phyloP scores from a whole-genome alignment of 2,797 vertebrate genomes.

The Holocentrus rufus region DNA sequence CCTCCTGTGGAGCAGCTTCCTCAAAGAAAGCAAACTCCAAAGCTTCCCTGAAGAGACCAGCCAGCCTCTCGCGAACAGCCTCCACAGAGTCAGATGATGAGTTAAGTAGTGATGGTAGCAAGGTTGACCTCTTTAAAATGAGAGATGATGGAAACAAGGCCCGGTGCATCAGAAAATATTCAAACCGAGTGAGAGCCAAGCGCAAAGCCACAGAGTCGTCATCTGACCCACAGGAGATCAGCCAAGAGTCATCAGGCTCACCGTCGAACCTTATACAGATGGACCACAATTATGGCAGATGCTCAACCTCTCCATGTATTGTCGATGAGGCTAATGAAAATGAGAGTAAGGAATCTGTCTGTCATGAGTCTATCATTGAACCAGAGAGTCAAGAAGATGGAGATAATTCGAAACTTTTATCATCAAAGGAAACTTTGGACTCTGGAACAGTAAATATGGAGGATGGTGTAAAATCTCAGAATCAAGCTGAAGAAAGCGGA shows the following conservation, averaged over 20 bases:
- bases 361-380: constrained; percentile 26
- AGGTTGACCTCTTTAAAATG: constrained; percentile 66
- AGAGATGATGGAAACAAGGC: constrained; percentile 68
- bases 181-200: constrained; percentile 71
- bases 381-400: constrained; percentile 32
- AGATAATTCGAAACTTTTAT: constrained; percentile 24
- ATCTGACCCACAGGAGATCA: constrained; percentile 47
- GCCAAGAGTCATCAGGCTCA: constrained; percentile 45
- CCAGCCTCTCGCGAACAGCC: constrained; percentile 40
- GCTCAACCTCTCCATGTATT: constrained; percentile 49
- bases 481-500: constrained; percentile 35
- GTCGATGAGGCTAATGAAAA: constrained; percentile 43
- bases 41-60: constrained; percentile 66
- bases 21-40: constrained; percentile 58
- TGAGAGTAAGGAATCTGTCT: constrained; percentile 24
- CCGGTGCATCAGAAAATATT: constrained; percentile 71
- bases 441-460: constrained; percentile 19
- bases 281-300: constrained; percentile 82
- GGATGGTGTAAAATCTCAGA: constrained; percentile 11
- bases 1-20: constrained; percentile 70
- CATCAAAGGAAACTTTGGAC: constrained; percentile 24
- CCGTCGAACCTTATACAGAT: constrained; percentile 68
- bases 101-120: constrained; percentile 60
- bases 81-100: constrained; percentile 72
- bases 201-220: constrained; percentile 58